Conservation (phyloP, 1,140 invertebrate genomes). For the Adoxophyes honmai region DNA sequence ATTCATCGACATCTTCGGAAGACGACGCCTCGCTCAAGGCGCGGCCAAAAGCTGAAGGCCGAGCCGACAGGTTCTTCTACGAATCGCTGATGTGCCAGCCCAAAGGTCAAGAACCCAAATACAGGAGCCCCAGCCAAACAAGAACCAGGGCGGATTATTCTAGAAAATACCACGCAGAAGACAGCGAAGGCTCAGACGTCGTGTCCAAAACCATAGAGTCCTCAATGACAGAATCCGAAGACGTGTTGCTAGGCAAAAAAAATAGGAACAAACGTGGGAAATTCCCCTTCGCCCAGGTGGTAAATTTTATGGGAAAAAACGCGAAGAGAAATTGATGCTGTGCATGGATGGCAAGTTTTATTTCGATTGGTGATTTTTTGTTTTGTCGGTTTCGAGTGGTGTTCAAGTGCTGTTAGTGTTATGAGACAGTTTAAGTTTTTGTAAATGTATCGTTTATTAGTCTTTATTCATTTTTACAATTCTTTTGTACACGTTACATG, state of each 20-base stretch:
- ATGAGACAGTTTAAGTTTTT: too few relatives aligned
- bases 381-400: slow-evolving; percentile 19
- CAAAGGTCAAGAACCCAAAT: slow-evolving; percentile 36
- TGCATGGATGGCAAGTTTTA: slow-evolving; percentile 23
- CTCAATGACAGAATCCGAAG: slow-evolving; percentile 51
- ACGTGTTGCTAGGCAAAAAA: slow-evolving; percentile 45
- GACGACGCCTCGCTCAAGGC: slow-evolving; percentile 39
- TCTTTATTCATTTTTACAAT: background rate
- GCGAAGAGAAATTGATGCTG: slow-evolving; percentile 50
- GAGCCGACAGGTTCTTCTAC: slow-evolving; percentile 56
- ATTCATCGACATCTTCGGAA: slow-evolving; percentile 56
- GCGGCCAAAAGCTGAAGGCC: slow-evolving; percentile 36
- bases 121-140: slow-evolving; percentile 23
- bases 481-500: background rate
- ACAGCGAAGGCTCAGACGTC: slow-evolving; percentile 57
- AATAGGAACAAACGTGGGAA: slow-evolving; percentile 49
- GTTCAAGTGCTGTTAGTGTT: too few relatives aligned
- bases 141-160: slow-evolving; percentile 40
- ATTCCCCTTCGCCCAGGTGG: slow-evolving; percentile 60
- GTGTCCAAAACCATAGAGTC: slow-evolving; percentile 51
- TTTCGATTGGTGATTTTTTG: slow-evolving; percentile 33
- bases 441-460: too few relatives aligned
- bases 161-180: slow-evolving; percentile 53
- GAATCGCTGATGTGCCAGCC: slow-evolving; percentile 62
- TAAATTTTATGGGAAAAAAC: slow-evolving; percentile 67